Percentiles rank a stretch among this genome's conserved stretches.
Evolutionary conservation across 2,797 vertebrate species (phyloP).

Genomic region (Picus viridis): DNA sequence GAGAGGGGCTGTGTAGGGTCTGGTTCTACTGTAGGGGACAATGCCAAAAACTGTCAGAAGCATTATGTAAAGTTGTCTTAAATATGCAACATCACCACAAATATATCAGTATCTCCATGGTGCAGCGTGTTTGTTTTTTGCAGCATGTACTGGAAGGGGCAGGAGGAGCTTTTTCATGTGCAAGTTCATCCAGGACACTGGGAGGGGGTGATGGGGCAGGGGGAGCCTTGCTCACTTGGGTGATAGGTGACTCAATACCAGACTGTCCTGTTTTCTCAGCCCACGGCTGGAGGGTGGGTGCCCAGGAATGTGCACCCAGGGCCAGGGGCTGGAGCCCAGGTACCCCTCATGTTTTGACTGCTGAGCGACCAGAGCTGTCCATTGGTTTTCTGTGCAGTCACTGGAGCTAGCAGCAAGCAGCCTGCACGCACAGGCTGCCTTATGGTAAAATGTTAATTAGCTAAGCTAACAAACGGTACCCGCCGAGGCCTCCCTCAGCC

Average conservation of each 20-base stretch:
- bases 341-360: too few species aligned
- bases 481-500: background rate
- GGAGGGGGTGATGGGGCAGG: background rate
- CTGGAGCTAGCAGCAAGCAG: background rate
- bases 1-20: background rate
- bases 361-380: background rate
- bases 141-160: background rate
- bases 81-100: conserved; percentile 79
- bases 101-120: conserved; percentile 73
- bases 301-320: background rate
- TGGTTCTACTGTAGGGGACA: background rate
- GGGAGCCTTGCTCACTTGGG: background rate
- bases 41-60: conserved; percentile 46
- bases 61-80: conserved; percentile 75
- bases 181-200: background rate
- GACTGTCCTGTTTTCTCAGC: background rate
- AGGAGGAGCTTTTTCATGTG: background rate
- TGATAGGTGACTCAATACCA: background rate
- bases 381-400: background rate
- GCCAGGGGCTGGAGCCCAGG: background rate
- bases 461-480: background rate
- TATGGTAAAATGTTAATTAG: background rate
- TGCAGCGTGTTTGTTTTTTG: rapidly evolving
- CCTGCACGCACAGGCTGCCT: background rate
- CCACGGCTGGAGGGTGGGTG: background rate